phyloP scores from a whole-genome alignment of 2,888 invertebrate genomes.

The Acanthosepion pharaonis region DNA sequence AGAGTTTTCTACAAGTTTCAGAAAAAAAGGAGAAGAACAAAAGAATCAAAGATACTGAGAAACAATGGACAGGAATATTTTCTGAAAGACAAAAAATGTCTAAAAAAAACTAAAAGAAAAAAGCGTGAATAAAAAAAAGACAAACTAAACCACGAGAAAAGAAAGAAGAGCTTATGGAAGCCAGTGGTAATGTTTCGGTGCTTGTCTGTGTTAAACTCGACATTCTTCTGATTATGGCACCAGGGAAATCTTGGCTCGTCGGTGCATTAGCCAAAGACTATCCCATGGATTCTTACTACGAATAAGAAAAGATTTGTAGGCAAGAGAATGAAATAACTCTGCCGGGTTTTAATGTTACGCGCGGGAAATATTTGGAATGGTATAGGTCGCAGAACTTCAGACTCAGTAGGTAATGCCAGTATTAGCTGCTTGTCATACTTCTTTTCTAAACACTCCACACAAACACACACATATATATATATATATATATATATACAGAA shows the following conservation, averaged over 20 bases:
- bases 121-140: too few relatives aligned
- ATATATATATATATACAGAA: background rate
- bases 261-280: background rate
- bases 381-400: background rate
- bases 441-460: background rate
- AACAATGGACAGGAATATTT: too few relatives aligned
- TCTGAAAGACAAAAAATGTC: too few relatives aligned
- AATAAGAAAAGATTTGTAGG: background rate
- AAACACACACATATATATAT: background rate
- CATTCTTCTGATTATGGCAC: background rate
- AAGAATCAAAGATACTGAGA: too few relatives aligned
- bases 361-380: background rate
- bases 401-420: background rate
- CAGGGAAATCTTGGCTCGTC: slow-evolving; percentile 18
- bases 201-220: background rate
- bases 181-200: background rate
- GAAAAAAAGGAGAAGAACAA: too few relatives aligned
- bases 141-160: background rate
- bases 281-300: background rate
- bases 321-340: background rate
- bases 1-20: too few relatives aligned
- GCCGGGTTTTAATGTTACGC: background rate
- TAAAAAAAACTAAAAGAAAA: too few relatives aligned
- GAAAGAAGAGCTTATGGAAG: background rate
- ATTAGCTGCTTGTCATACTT: background rate